Conservation (phyloP, 2,113 vertebrate species). For the Talpa occidentalis region DNA sequence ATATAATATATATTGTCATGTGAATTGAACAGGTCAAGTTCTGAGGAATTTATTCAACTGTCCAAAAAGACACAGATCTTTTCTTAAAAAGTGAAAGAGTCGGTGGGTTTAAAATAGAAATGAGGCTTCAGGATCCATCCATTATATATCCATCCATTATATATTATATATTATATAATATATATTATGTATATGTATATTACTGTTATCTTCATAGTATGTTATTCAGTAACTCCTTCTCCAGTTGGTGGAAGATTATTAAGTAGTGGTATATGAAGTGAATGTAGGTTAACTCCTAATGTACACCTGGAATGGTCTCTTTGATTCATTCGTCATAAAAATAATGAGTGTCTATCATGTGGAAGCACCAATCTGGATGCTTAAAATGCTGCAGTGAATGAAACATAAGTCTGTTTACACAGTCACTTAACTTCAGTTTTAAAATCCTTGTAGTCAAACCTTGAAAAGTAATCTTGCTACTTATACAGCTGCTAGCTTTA, state of each 20-base stretch:
- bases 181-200: not conserved
- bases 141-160: too few species aligned
- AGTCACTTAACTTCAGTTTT: not conserved
- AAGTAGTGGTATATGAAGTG: not conserved
- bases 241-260: not conserved
- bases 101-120: not conserved
- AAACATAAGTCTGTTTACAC: not conserved
- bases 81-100: not conserved
- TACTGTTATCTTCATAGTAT: not conserved
- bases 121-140: conserved; percentile 8
- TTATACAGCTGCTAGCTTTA: not conserved
- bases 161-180: too few species aligned
- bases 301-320: not conserved
- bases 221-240: not conserved
- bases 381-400: not conserved
- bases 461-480: conserved; percentile 4
- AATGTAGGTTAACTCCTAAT: not conserved
- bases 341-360: not conserved
- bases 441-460: not conserved
- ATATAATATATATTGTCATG: not conserved
- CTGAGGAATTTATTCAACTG: conserved; percentile 11
- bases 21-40: not conserved
- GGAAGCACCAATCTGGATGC: not conserved
- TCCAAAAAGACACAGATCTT: not conserved
- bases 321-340: not conserved